Evolutionary conservation across 1,140 invertebrate species (phyloP), one percentile per base, ranked within the genome.

Genomic region (Tigriopus japonicus): DNA sequence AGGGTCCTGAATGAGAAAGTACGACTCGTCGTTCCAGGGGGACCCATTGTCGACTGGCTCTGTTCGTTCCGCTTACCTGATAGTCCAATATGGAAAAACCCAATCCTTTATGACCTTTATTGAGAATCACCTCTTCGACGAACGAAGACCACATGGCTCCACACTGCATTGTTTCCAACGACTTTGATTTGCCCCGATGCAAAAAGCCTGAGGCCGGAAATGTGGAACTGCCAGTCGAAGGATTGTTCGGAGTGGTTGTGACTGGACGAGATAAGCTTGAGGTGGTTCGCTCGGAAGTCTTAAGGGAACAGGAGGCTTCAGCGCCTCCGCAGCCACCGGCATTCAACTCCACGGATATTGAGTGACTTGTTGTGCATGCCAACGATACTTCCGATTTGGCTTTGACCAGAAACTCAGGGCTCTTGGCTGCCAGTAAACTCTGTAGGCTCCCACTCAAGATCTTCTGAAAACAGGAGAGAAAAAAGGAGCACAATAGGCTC

Each of bases 81-180:
- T 98, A 98, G 76, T 98, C 96, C 65, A 98, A 78, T 71, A 99
- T 96, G 66, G 90, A 96, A 76, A 99, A 99, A 63, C 96, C 96
- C 64, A 99, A 79, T 41, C 95, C 96, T 64, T 89, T 80, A 71
- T 96, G 91, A 66, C 91, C 92, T 74, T 98, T 98, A 52, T 86
- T 80, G 15, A 60, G 23, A 51, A 60, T 10, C 15, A 60, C 42
- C 51, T 60, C 45, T 42, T 49, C 42, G 6, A 60, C 58, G 13
- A 19, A 51, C 2, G 85, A 88, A 65, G 87, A 88, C 95, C 95
- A 99, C 87, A 98, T 96, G 14, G 94, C 93, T 63, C 28, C 28
- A 35, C 28, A 35, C 28, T 35, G 28, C 28, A 35, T 35, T 35
- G 28, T 35, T 35, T 35, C 28, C 28, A 35, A 35, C 3, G 28